phyloP scores from a whole-genome alignment of 2,797 vertebrate species.

The Chelidonichthys spinosus region DNA sequence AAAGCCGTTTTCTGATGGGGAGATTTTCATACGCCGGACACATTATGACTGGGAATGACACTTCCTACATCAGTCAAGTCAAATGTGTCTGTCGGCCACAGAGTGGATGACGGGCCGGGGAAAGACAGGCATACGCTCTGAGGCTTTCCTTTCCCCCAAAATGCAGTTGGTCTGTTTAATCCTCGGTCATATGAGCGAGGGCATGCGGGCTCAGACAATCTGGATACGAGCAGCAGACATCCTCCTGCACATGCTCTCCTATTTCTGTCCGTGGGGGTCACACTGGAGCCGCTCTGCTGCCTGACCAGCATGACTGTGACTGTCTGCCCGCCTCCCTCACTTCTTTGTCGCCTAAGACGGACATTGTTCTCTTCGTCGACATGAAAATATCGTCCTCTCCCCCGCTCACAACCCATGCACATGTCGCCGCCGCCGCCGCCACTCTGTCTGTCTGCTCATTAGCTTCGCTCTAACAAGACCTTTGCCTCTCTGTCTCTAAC shows the following conservation, averaged over 20 bases:
- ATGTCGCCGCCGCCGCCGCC: conserved; percentile 12
- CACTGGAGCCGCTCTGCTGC: conserved; percentile 43
- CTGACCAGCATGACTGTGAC: conserved; percentile 51
- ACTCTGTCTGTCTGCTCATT: conserved; percentile 34
- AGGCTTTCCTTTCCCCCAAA: conserved; percentile 30
- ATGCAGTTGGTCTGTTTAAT: conserved; percentile 44
- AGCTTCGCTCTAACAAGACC: conserved; percentile 44
- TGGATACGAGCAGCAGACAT: conserved; percentile 44
- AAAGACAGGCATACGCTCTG: conserved; percentile 14
- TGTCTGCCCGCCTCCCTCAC: conserved; percentile 29
- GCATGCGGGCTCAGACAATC: conserved; percentile 39
- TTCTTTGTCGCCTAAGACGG: conserved; percentile 59
- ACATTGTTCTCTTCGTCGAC: conserved; percentile 55
- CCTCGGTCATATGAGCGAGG: conserved; percentile 57
- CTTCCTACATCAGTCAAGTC: conserved; percentile 39
- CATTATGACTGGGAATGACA: conserved; percentile 19
- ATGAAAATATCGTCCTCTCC: conserved; percentile 55
- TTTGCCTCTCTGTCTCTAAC: conserved; percentile 31
- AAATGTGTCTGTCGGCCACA: conserved; percentile 1
- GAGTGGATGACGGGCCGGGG: conserved; percentile 7
- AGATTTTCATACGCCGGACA: conserved; percentile 17
- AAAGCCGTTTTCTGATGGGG: conserved; percentile 1
- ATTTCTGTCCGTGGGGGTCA: conserved; percentile 66
- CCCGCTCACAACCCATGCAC: conserved; percentile 26
- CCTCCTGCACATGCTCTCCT: conserved; percentile 53